Evolutionary conservation across 2,888 invertebrate species (phyloP), one percentile per base, ranked within the genome.

Genomic region (Pycnomerus fuliginosus): DNA sequence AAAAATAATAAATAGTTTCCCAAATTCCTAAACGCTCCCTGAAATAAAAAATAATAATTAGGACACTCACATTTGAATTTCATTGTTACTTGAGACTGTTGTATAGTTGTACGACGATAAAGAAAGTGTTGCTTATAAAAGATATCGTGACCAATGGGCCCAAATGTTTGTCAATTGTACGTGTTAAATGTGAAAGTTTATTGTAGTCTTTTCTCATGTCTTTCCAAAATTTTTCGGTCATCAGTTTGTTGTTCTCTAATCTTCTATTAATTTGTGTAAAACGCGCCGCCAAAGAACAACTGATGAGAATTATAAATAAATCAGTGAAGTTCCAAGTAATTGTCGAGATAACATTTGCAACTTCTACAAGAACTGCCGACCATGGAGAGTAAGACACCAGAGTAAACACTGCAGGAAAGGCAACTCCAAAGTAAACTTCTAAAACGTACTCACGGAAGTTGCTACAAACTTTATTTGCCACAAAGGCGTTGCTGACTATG

Each of bases 311-410:
- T 13, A 87, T 81, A 53, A 87, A 80, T 34, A 86, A 67, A 61
- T 87, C 87, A 68, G 84, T 84, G 45, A 82, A 85, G 60, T 83
- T 87, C 87, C 87, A 87, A 1, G 80, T 73, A 35, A 83, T 80
- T 0, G 87, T 86, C 2, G 81, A 78, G 2, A 82, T 57, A 2
- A 83, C 56, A 51, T 85, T 78, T 36, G 80, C 74, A n/a, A n/a
- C 66, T 53, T 68, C 74, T 32, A 68, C 71, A 50, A 61, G 64
- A 3, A 58, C 70, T 25, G 72, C 83, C 49, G 76, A 76, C 76
- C 77, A 76, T 5, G 67, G 50, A 16, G 70, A 67, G 55, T 75
- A 80, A 0, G 65, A 41, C 0, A 76, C 74, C 44, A 73, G 70
- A 1, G 74, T 65, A 52, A 79, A 80, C 27, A 80, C 72, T 70